Evolutionary conservation across 2,888 invertebrate genomes (phyloP).

Genomic region (Mythimna impura): DNA sequence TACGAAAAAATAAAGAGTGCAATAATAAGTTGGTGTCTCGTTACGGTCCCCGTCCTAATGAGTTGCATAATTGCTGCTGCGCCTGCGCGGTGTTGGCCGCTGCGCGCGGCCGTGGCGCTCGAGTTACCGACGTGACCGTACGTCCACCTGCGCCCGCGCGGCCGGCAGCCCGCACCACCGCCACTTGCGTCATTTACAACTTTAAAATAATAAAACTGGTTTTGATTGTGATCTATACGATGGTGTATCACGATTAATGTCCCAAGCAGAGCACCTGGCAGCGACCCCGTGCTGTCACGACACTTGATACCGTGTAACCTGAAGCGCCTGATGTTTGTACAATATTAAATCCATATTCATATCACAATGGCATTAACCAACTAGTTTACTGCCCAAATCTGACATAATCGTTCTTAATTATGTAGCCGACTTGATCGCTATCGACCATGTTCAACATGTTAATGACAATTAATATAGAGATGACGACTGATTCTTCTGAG

Average conservation of each 20-base stretch:
- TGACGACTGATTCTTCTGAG: constrained; percentile 45
- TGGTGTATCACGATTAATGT: constrained; percentile 87
- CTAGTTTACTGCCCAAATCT: constrained; percentile 67
- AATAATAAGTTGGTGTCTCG: constrained; percentile 39
- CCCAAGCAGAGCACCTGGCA: constrained; percentile 85
- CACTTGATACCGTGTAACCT: constrained; percentile 77
- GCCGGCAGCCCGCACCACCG: constrained; percentile 66
- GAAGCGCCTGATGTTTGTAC: constrained; percentile 72
- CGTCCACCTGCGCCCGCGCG: constrained; percentile 81
- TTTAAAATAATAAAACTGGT: constrained; percentile 90
- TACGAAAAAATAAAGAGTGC: constrained; percentile 49
- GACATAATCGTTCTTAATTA: constrained; percentile 71
- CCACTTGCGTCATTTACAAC: constrained; percentile 90
- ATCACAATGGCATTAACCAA: constrained; percentile 74
- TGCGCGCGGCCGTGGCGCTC: constrained; percentile 69
- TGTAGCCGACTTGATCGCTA: constrained; percentile 58
- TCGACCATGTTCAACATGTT: constrained; percentile 49
- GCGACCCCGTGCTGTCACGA: constrained; percentile 82
- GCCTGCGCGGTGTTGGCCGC: constrained; percentile 59
- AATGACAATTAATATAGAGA: constrained; percentile 44
- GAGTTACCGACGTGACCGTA: constrained; percentile 76
- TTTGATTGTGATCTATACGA: constrained; percentile 89
- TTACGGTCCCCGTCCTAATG: constrained; percentile 50
- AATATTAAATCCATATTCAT: constrained; percentile 77
- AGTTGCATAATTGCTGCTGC: constrained; percentile 55